Evolutionary conservation across 2,888 invertebrate genomes (phyloP).

Genomic region (Coelinius sp.): DNA sequence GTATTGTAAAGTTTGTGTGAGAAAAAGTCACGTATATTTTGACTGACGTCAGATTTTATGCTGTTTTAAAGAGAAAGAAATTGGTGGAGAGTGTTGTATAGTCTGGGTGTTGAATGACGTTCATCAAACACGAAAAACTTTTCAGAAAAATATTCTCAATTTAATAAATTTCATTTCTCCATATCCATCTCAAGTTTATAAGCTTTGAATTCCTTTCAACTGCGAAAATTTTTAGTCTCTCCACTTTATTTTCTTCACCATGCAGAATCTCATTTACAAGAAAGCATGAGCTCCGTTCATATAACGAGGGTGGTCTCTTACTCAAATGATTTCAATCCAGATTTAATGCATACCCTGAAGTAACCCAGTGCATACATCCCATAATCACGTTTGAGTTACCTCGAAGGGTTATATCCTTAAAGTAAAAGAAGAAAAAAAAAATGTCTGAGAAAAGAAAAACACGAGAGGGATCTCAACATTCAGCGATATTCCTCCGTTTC

Average conservation of each 20-base stretch:
- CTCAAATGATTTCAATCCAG: constrained; percentile 24
- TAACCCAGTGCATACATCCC: constrained; percentile 2
- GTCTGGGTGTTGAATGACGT: too few relatives aligned
- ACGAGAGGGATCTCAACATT: not conserved
- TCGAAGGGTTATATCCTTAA: not conserved
- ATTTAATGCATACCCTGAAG: constrained; percentile 27
- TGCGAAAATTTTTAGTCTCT: too few relatives aligned
- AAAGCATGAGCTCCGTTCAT: constrained; percentile 9
- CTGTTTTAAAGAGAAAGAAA: too few relatives aligned
- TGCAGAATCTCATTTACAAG: constrained; percentile 12
- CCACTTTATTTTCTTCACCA: not conserved
- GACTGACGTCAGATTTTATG: constrained; percentile 57
- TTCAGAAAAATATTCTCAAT: too few relatives aligned
- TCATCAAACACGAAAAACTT: too few relatives aligned
- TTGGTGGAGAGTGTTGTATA: too few relatives aligned
- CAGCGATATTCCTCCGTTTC: not conserved
- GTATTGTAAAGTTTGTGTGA: not conserved
- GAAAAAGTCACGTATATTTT: constrained; percentile 57
- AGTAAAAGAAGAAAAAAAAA: constrained; percentile 7
- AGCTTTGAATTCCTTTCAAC: too few relatives aligned
- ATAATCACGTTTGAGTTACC: constrained; percentile 36
- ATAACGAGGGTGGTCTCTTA: constrained; percentile 19
- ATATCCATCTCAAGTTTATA: too few relatives aligned
- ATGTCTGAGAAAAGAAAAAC: not conserved
- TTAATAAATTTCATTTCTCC: too few relatives aligned